phyloP scores from a whole-genome alignment of 1,140 invertebrate genomes.

The Octopus sinensis region DNA sequence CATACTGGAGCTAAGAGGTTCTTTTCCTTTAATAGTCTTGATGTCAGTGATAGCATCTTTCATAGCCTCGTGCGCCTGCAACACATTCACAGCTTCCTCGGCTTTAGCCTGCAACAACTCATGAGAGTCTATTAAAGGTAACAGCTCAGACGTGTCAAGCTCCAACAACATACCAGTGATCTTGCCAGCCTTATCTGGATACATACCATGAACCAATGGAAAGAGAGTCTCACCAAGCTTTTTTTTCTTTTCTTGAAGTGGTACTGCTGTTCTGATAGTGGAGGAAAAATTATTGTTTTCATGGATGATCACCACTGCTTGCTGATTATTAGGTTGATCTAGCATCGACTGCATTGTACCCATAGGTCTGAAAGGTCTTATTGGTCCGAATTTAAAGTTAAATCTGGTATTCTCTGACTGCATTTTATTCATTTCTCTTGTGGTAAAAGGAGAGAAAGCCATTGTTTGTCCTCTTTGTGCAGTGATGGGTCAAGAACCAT shows the following conservation, averaged over 20 bases:
- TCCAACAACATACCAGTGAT: conserved; percentile 99
- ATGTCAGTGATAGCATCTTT: no score
- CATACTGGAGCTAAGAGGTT: no score
- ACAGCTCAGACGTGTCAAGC: conserved; percentile 96
- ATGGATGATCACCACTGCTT: conserved; percentile 66
- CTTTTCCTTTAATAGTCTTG: no score
- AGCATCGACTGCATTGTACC: conserved; percentile 44
- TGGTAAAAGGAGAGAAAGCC: conserved; percentile 52
- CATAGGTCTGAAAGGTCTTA: conserved; percentile 69
- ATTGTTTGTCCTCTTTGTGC: conserved; percentile 56
- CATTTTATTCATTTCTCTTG: background rate
- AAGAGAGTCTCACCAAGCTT: conserved; percentile 97
- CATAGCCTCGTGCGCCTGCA: conserved; percentile 91
- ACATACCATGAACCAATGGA: conserved; percentile 92
- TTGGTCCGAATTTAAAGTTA: background rate
- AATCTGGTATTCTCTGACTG: background rate
- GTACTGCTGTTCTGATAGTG: conserved; percentile 90
- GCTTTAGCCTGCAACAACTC: conserved; percentile 95
- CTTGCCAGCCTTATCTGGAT: conserved; percentile 90
- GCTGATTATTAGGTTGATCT: conserved; percentile 20
- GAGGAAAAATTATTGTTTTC: conserved; percentile 94
- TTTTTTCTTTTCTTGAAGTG: conserved; percentile 95
- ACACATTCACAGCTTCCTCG: conserved; percentile 93
- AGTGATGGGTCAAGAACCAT: conserved; percentile 80
- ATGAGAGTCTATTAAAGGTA: conserved; percentile 97